phyloP scores from a whole-genome alignment of 2,797 vertebrate species.

The Acanthurus leucopareius region DNA sequence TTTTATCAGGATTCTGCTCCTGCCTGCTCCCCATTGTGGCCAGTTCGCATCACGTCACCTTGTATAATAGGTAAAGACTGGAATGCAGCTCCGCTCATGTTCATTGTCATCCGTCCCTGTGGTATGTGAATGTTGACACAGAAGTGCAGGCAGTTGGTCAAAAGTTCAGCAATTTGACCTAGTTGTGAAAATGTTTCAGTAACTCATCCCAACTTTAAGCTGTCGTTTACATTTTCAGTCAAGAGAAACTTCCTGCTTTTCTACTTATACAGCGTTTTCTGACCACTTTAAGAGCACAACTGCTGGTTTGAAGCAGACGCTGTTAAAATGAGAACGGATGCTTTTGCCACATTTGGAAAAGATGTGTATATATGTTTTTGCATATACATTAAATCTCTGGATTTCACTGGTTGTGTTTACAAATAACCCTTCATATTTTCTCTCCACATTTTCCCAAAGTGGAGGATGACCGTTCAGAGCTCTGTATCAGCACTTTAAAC shows the following conservation, averaged over 20 bases:
- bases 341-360: background rate
- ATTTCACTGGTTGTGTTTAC: background rate
- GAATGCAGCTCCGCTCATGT: constrained; percentile 74
- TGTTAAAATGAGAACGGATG: background rate
- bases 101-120: constrained; percentile 73
- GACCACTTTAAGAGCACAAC: background rate
- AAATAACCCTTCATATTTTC: background rate
- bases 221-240: background rate
- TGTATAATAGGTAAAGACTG: constrained; percentile 76
- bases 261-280: background rate
- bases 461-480: background rate
- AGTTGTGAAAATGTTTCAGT: constrained; percentile 37
- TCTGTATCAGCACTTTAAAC: constrained; percentile 20
- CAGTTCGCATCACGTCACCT: constrained; percentile 61
- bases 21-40: constrained; percentile 36
- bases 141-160: constrained; percentile 65
- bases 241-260: background rate
- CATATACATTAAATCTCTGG: no score
- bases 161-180: constrained; percentile 69
- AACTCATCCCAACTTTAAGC: background rate
- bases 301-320: background rate
- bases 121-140: constrained; percentile 81
- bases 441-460: background rate
- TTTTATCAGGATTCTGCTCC: constrained; percentile 36
- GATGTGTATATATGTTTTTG: background rate